A percentile compares a stretch with the other conserved stretches of the same genome.
These are phyloP conservation scores for Leuciscus idus DNA, from an alignment of 2,113 vertebrate genomes.

Conservation along the genomic window DNA sequence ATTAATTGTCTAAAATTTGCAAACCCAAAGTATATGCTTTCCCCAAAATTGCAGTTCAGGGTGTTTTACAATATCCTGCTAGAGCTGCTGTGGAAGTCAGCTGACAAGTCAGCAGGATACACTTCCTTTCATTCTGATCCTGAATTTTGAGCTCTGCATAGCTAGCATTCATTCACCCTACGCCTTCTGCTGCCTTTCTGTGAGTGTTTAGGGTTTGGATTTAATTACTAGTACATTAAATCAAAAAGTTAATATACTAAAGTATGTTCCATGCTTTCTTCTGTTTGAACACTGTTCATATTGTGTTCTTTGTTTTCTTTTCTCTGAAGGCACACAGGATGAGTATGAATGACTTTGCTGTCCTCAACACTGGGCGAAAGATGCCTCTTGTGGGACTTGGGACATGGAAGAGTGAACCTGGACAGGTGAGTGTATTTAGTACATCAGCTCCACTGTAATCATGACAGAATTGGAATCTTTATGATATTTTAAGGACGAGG, in stretches of 20 bases:
- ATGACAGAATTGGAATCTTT: background rate
- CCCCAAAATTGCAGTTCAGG: background rate
- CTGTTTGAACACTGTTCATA: background rate
- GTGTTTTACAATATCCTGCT: background rate
- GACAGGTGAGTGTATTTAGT: conserved; percentile 78
- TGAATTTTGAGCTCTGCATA: background rate
- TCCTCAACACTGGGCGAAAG: conserved; percentile 88
- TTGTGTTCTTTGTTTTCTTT: conserved; percentile 21
- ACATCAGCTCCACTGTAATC: background rate
- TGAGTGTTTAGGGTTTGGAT: background rate
- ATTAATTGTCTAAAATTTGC: background rate
- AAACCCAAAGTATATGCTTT: background rate
- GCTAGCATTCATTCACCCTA: background rate
- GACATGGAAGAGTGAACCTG: conserved; percentile 94
- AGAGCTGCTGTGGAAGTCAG: conserved; percentile 33
- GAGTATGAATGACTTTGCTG: conserved; percentile 73
- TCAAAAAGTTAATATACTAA: background rate
- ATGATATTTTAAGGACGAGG: background rate
- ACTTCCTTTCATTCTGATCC: conserved; percentile 8
- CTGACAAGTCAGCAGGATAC: conserved; percentile 52
- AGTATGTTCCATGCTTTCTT: background rate
- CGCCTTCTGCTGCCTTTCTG: background rate
- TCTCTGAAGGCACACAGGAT: conserved; percentile 74
- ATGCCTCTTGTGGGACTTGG: conserved; percentile 94
- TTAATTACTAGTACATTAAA: background rate